A percentile compares a stretch with the other conserved stretches of the same genome.
These are phyloP conservation scores for Candoia aspera DNA, from an alignment of 2,113 vertebrate genomes.

Conservation along the genomic window DNA sequence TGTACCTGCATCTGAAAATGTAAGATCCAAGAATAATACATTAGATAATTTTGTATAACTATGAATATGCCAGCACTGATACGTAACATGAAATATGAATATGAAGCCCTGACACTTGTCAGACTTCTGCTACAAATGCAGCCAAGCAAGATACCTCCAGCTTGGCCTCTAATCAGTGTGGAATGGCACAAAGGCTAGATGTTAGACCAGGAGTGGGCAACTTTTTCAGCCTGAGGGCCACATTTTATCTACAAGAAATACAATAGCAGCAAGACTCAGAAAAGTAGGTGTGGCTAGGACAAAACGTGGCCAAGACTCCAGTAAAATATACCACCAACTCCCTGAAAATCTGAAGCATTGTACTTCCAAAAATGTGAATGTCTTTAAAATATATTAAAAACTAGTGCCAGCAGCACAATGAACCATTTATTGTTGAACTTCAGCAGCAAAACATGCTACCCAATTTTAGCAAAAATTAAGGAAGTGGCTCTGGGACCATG, in stretches of 20 bases:
- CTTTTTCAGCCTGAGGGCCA: neutral
- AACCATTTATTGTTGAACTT: neutral
- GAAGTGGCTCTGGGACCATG: too few relatives aligned
- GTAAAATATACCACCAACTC: neutral
- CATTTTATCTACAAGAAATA: neutral
- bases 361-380: neutral
- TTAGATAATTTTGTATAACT: neutral
- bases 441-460: neutral
- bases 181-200: neutral
- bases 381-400: neutral
- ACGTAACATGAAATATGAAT: neutral
- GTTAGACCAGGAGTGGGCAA: too few relatives aligned
- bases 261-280: neutral
- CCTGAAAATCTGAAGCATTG: neutral
- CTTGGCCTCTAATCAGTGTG: neutral
- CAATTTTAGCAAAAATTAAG: too few relatives aligned
- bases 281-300: neutral
- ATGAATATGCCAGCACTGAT: neutral
- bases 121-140: neutral
- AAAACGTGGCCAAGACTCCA: neutral
- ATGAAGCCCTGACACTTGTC: neutral
- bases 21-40: neutral
- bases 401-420: neutral
- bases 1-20: neutral
- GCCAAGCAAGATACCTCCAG: neutral